Conservation (phyloP, 1,140 invertebrate species). For the Sitobion miscanthi region DNA sequence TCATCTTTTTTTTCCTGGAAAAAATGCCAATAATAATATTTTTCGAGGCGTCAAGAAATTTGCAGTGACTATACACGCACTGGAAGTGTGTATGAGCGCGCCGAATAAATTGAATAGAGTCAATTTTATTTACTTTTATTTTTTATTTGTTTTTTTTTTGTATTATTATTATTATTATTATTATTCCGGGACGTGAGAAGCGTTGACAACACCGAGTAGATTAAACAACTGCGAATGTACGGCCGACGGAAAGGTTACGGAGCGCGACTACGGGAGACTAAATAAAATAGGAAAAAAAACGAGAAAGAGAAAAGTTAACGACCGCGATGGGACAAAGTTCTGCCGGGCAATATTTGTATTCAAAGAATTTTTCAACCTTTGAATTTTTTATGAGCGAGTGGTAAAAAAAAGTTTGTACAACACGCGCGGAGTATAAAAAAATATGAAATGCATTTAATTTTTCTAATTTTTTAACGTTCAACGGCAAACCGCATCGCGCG, state of each 20-base stretch:
- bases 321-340: slow-evolving; percentile 49
- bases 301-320: slow-evolving; percentile 46
- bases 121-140: slow-evolving; percentile 51
- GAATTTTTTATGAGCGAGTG: slow-evolving; percentile 43
- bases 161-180: slow-evolving; percentile 49
- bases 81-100: slow-evolving; percentile 19
- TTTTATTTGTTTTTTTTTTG: slow-evolving; percentile 56
- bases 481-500: background rate
- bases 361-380: slow-evolving; percentile 54
- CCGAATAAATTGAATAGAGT: slow-evolving; percentile 55
- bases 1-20: background rate
- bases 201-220: slow-evolving; percentile 42
- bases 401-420: slow-evolving; percentile 30
- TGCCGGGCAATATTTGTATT: slow-evolving; percentile 49
- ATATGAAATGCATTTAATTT: background rate
- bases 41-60: background rate
- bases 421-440: slow-evolving; percentile 4
- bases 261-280: background rate
- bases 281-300: slow-evolving; percentile 12
- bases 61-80: background rate
- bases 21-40: background rate
- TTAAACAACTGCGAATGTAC: slow-evolving; percentile 35
- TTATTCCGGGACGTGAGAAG: slow-evolving; percentile 49
- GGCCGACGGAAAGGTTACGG: background rate
- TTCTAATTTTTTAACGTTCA: background rate